Evolutionary conservation across 2,888 invertebrate species (phyloP), one percentile per base, ranked within the genome.

Genomic region (Drosophila anomalata): DNA sequence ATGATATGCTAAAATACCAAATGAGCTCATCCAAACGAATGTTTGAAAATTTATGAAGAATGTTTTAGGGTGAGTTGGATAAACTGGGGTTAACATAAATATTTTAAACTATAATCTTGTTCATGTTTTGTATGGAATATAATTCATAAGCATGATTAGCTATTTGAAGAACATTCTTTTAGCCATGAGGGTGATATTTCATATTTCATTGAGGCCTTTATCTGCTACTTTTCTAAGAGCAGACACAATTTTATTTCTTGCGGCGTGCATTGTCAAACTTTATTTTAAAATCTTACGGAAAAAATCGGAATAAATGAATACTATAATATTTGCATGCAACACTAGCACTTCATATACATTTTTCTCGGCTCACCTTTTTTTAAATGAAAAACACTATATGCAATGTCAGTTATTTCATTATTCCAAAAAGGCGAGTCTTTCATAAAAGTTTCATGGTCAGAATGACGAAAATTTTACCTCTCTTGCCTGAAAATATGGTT

Each of bases 391-490:
- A 12, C 54, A 8, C 54, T 7, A 17, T 41, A 31, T 58, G 41
- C 60, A 75, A 68, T 75, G 71, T 54, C 67, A 58, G 65, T 82
- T 70, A 79, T 74, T 68, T 66, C 56, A 31, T 54, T 39, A 9
- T 29, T 8, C 9, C 2, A 9, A 29, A 47, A 36, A 76, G 78
- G 61, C 81, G 71, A 81, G 29, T 73, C 68, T 47, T 51, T 48
- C 48, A 58, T 70, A 79, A 56, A 73, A 73, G 65, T 79, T 41
- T 36, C 36, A 36, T 79, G 66, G 61, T 48, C 69, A 81, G 77
- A 82, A 77, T 79, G 86, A 85, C 82, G 7, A 69, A 81, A 83
- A 73, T 79, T 69, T 57, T 68, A 44, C 56, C 74, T 46, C 31
- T 44, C 39, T 41, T 6, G 33, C n/a, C 26, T n/a, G 24, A 72